Evolutionary conservation across 1,140 invertebrate species (phyloP).

Genomic region (Megalopta genalis): DNA sequence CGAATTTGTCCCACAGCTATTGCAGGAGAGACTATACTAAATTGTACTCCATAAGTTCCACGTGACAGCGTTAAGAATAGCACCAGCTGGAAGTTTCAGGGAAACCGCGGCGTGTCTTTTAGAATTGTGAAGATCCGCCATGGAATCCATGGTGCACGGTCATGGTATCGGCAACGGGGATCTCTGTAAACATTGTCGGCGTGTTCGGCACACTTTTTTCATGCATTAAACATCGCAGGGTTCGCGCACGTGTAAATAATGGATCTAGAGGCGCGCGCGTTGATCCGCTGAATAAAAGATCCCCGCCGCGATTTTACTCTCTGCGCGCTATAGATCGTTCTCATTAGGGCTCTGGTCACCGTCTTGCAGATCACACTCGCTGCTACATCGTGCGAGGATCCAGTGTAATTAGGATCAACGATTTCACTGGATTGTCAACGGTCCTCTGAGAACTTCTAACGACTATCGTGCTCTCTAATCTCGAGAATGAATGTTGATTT

Average conservation of each 20-base stretch:
- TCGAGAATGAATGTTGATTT: neutral
- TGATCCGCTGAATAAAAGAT: constrained; percentile 45
- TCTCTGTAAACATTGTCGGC: neutral
- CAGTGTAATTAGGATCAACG: constrained; percentile 6
- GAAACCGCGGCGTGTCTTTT: neutral
- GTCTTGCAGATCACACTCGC: neutral
- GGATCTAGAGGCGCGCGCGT: constrained; percentile 18
- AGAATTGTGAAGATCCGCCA: neutral
- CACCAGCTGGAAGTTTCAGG: too few relatives aligned
- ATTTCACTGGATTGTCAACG: constrained; percentile 39
- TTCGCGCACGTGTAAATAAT: constrained; percentile 32
- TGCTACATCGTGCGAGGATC: neutral
- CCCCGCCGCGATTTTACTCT: constrained; percentile 4
- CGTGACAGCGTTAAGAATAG: too few relatives aligned
- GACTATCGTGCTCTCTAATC: constrained; percentile 13
- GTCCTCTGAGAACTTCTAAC: neutral
- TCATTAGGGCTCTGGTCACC: neutral
- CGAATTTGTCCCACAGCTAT: too few relatives aligned
- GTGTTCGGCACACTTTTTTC: neutral
- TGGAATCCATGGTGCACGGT: neutral
- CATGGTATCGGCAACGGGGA: neutral
- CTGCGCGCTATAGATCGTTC: constrained; percentile 10
- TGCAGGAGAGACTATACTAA: too few relatives aligned
- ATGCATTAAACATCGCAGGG: constrained; percentile 31
- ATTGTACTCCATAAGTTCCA: too few relatives aligned